Conservation (phyloP, 2,888 invertebrate species). For the Drosophila hamatofila region DNA sequence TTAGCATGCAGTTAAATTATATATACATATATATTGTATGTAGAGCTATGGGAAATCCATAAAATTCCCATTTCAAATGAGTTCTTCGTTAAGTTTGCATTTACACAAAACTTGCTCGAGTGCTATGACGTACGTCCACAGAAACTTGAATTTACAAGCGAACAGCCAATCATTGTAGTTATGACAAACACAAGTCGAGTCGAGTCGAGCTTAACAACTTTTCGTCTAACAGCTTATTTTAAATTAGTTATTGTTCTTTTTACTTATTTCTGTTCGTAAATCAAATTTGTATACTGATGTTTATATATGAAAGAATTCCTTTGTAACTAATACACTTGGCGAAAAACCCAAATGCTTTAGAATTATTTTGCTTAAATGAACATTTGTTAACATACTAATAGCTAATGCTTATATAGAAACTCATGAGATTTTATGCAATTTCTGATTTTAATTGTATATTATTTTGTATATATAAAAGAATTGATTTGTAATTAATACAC, state of each 20-base stretch:
- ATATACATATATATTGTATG: neutral
- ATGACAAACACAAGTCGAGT: neutral
- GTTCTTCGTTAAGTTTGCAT: neutral
- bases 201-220: neutral
- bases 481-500: neutral
- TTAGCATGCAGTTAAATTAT: neutral
- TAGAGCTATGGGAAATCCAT: conserved; percentile 3
- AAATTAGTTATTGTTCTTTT: conserved; percentile 4
- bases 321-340: neutral
- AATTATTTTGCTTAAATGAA: neutral
- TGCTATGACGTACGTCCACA: neutral
- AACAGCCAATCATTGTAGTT: neutral
- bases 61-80: neutral
- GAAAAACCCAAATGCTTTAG: neutral
- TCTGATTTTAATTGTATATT: too few species aligned
- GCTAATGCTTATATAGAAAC: too few species aligned
- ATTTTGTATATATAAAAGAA: neutral
- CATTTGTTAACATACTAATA: too few species aligned
- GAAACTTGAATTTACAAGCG: conserved; percentile 1
- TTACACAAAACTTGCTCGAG: conserved; percentile 3
- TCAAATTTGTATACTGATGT: neutral
- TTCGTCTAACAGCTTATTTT: conserved; percentile 1
- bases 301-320: neutral
- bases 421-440: too few species aligned
- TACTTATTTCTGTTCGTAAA: neutral